Conservation (phyloP, 2,113 vertebrate genomes). For the Oreochromis tanganicae region DNA sequence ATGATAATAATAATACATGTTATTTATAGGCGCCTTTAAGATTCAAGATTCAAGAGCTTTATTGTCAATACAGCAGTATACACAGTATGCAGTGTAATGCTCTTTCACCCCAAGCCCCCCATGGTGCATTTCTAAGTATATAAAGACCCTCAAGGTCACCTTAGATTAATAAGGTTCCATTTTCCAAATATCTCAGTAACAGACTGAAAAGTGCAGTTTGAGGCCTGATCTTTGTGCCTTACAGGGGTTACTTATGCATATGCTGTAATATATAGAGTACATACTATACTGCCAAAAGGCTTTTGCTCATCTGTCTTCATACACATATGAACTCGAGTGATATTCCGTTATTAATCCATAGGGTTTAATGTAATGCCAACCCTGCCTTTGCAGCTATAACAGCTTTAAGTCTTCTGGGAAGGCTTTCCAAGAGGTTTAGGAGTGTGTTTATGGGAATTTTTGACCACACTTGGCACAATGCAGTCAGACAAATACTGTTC, state of each 20-base stretch:
- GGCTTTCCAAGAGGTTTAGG: background rate
- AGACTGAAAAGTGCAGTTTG: background rate
- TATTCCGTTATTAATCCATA: background rate
- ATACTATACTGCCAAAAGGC: background rate
- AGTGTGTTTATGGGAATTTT: background rate
- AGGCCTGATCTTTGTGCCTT: background rate
- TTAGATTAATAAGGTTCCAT: background rate
- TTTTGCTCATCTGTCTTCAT: background rate
- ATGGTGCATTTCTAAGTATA: background rate
- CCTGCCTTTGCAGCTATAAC: background rate
- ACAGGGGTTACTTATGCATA: background rate
- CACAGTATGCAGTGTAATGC: background rate
- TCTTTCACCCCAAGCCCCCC: background rate
- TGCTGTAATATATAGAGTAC: background rate
- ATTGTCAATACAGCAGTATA: background rate
- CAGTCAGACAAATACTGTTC: background rate
- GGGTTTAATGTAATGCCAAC: background rate
- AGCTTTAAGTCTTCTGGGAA: background rate
- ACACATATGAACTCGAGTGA: background rate
- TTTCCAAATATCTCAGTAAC: background rate
- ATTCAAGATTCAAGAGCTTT: background rate
- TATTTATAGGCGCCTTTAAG: background rate
- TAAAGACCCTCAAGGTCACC: background rate
- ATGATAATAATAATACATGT: background rate
- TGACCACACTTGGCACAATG: background rate